A percentile compares a stretch with the other conserved stretches of the same genome.
These are phyloP conservation scores for Zygogramma bicolorata DNA, from an alignment of 2,888 invertebrate genomes.

Conservation along the genomic window DNA sequence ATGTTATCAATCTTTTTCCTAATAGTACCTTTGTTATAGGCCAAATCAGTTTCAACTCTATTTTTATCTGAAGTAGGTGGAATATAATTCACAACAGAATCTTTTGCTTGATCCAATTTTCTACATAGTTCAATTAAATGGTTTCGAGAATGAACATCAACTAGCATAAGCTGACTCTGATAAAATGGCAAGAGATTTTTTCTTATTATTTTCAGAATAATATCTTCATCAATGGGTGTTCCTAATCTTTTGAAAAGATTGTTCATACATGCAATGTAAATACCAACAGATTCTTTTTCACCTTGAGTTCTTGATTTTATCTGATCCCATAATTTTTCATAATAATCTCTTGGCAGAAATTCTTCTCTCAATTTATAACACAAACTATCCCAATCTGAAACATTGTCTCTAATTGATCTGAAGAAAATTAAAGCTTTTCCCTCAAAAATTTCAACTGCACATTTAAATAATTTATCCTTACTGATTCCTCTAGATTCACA, in stretches of 20 bases:
- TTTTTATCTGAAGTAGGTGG: not conserved
- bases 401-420: no score
- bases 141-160: conserved; percentile 18
- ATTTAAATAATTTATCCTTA: no score
- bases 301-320: conserved; percentile 26
- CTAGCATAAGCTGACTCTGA: conserved; percentile 24
- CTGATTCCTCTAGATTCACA: no score
- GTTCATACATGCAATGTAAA: conserved; percentile 23
- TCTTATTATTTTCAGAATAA: conserved; percentile 20
- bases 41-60: not conserved
- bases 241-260: conserved; percentile 18
- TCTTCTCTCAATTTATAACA: no score
- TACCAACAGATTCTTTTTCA: conserved; percentile 25
- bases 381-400: no score
- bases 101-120: not conserved
- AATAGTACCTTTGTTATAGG: not conserved
- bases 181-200: conserved; percentile 28
- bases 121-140: not conserved
- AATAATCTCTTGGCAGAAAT: no score
- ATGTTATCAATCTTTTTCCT: not conserved
- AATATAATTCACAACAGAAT: not conserved
- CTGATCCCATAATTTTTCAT: conserved; percentile 25
- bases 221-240: conserved; percentile 12
- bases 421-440: no score
- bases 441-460: no score